These are phyloP conservation scores for Myanophis thanlyinensis DNA, from an alignment of 2,113 vertebrate genomes.

Conservation along the genomic window DNA sequence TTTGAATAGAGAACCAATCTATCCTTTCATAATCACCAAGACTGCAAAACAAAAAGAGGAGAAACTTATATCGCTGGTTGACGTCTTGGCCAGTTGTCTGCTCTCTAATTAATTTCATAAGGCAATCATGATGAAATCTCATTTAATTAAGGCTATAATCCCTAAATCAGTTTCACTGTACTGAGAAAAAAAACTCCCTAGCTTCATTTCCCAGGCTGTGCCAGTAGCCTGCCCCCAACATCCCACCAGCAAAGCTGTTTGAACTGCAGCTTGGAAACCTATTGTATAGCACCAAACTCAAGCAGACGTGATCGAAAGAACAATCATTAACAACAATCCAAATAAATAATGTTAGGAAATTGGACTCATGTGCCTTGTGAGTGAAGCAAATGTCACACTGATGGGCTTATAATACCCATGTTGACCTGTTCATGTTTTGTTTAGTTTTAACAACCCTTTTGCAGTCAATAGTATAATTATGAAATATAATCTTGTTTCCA, in stretches of 20 bases:
- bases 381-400: not conserved
- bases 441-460: not conserved
- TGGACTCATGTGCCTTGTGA: not conserved
- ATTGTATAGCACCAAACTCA: not conserved
- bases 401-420: not conserved
- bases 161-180: not conserved
- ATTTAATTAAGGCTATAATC: not conserved
- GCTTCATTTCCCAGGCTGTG: not conserved
- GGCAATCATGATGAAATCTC: not conserved
- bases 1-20: not conserved
- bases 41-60: not conserved
- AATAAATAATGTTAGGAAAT: not conserved
- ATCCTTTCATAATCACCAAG: not conserved
- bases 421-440: not conserved
- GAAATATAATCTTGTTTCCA: not conserved
- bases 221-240: not conserved
- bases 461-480: not conserved
- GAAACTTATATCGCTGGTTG: not conserved
- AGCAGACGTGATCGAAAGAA: not conserved
- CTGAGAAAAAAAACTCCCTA: not conserved
- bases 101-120: not conserved
- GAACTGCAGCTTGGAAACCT: not conserved
- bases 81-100: not conserved
- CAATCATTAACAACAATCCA: not conserved
- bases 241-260: not conserved